Conservation (phyloP, 2,888 invertebrate species). For the Helobdella robusta region DNA sequence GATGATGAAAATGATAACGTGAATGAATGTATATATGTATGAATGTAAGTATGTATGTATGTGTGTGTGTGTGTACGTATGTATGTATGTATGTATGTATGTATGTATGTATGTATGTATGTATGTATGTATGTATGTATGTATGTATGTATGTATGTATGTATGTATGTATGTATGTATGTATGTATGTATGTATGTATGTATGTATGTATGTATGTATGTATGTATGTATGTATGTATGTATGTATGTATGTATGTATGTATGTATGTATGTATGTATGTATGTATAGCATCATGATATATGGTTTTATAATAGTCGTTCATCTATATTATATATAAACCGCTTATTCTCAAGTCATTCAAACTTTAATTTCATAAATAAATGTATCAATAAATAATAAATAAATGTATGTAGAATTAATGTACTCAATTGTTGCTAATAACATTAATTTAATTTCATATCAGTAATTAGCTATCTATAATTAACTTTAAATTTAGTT, state of each 20-base stretch:
- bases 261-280: slow-evolving; percentile 13
- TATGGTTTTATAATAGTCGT: neutral
- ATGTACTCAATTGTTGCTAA: too few species aligned
- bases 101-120: slow-evolving; percentile 1
- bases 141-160: slow-evolving; percentile 1
- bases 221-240: slow-evolving; percentile 19
- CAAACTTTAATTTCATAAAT: too few species aligned
- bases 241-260: slow-evolving; percentile 13
- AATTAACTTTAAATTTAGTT: too few species aligned
- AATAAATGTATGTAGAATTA: too few species aligned
- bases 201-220: slow-evolving; percentile 7
- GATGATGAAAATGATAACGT: too few species aligned
- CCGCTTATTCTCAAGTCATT: too few species aligned
- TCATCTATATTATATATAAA: neutral
- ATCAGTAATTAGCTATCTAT: too few species aligned
- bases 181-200: slow-evolving; percentile 1
- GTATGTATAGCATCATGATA: slow-evolving; percentile 14
- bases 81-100: slow-evolving; percentile 1
- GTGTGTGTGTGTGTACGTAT: slow-evolving; percentile 1
- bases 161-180: slow-evolving; percentile 1
- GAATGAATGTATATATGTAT: neutral
- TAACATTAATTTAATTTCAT: too few species aligned
- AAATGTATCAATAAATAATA: too few species aligned
- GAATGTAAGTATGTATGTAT: neutral
- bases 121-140: slow-evolving; percentile 1